phyloP scores from a whole-genome alignment of 2,888 invertebrate species.

The Gari tellinella region DNA sequence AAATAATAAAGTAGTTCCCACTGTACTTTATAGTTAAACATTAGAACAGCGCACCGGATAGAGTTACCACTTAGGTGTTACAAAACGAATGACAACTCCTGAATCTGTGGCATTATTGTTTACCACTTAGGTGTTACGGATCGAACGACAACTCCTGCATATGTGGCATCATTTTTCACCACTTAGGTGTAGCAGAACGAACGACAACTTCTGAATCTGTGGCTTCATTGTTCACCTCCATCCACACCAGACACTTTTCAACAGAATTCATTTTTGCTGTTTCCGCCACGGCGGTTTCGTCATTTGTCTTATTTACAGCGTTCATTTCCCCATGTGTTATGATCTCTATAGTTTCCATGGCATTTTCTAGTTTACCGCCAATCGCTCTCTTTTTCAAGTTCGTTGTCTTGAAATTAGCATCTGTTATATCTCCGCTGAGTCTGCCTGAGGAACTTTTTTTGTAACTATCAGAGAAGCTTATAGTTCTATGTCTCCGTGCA shows the following conservation, averaged over 20 bases:
- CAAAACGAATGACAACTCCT: too few species aligned
- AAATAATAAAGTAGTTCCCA: too few species aligned
- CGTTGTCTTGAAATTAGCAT: conserved; percentile 22
- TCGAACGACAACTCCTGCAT: too few species aligned
- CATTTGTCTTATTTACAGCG: neutral
- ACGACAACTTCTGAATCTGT: too few species aligned
- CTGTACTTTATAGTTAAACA: too few species aligned
- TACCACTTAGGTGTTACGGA: too few species aligned
- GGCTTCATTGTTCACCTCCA: conserved; percentile 58
- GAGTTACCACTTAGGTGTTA: too few species aligned
- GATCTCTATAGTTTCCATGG: conserved; percentile 62
- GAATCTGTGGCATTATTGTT: conserved; percentile 23
- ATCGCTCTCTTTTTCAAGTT: conserved; percentile 35
- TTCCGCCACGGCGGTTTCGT: conserved; percentile 58
- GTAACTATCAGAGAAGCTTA: conserved; percentile 51
- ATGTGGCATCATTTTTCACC: too few species aligned
- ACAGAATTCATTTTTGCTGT: conserved; percentile 64
- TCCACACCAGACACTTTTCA: conserved; percentile 72
- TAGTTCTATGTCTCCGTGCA: conserved; percentile 20
- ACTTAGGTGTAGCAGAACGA: too few species aligned
- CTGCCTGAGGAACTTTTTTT: conserved; percentile 34
- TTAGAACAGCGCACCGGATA: too few species aligned
- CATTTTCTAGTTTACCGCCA: conserved; percentile 55
- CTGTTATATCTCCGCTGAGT: conserved; percentile 62
- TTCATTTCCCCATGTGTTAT: conserved; percentile 40